These are phyloP conservation scores for Dicyrtomina minuta DNA, from an alignment of 2,888 invertebrate genomes.

Conservation along the genomic window DNA sequence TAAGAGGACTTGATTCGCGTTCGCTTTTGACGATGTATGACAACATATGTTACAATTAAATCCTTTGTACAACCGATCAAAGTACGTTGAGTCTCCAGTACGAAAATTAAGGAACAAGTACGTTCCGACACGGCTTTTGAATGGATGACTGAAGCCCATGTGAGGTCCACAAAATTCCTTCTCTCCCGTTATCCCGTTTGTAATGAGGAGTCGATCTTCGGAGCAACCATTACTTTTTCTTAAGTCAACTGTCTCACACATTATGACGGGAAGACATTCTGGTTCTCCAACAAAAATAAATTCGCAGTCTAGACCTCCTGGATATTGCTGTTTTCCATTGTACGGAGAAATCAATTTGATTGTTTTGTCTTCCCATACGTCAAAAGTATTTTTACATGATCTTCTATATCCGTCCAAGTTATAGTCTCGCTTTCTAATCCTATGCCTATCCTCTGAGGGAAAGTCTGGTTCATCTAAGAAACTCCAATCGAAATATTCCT, in stretches of 20 bases:
- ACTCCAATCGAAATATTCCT: too few relatives aligned
- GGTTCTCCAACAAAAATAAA: background rate
- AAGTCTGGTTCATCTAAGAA: too few relatives aligned
- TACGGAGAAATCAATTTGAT: background rate
- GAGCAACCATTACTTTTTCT: background rate
- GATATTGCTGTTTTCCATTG: conserved; percentile 14
- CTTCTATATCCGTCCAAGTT: too few relatives aligned
- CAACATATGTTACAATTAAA: conserved; percentile 1
- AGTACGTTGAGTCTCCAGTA: conserved; percentile 2
- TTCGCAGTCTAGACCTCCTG: background rate
- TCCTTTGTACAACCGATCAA: conserved; percentile 20
- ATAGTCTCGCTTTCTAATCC: too few relatives aligned
- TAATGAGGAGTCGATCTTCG: background rate
- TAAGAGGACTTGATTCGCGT: background rate
- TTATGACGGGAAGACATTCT: background rate
- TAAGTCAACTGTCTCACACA: background rate
- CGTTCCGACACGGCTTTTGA: background rate
- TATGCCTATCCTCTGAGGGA: too few relatives aligned
- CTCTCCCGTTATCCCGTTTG: background rate
- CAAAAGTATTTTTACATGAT: background rate
- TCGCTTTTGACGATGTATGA: background rate
- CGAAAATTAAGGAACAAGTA: conserved; percentile 1
- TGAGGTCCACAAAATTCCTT: conserved; percentile 8
- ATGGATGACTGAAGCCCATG: background rate
- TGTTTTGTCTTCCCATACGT: background rate